These are phyloP conservation scores for Lamellibrachia luymesi DNA, from an alignment of 1,140 invertebrate genomes.

Conservation along the genomic window DNA sequence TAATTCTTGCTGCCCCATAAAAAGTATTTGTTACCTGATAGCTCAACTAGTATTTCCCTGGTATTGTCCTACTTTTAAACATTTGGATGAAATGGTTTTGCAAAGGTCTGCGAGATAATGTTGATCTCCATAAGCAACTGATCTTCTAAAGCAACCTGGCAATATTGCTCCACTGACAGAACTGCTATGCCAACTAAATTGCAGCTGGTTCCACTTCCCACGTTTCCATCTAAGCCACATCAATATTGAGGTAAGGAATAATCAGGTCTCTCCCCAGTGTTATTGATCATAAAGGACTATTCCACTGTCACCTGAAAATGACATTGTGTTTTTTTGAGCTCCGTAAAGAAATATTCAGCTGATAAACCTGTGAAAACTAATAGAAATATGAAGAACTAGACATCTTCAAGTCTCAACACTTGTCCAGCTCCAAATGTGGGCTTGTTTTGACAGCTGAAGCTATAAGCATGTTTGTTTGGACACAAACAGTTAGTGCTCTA, in stretches of 20 bases:
- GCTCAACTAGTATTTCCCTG: no score
- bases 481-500: background rate
- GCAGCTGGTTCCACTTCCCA: background rate
- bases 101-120: no score
- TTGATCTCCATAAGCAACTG: background rate
- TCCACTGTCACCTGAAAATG: background rate
- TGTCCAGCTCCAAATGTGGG: no score
- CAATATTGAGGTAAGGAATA: background rate
- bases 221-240: background rate
- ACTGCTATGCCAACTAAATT: background rate
- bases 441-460: background rate
- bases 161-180: background rate
- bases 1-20: no score
- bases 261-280: background rate
- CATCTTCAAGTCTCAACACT: background rate
- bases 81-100: no score
- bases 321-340: background rate
- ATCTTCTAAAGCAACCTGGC: background rate
- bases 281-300: background rate
- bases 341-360: background rate
- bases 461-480: background rate
- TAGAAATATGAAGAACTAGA: background rate
- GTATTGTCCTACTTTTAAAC: no score
- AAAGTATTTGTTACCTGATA: no score
- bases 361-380: background rate